Evolutionary conservation across 2,888 invertebrate genomes (phyloP).

Genomic region (Xiphydria camelus): DNA sequence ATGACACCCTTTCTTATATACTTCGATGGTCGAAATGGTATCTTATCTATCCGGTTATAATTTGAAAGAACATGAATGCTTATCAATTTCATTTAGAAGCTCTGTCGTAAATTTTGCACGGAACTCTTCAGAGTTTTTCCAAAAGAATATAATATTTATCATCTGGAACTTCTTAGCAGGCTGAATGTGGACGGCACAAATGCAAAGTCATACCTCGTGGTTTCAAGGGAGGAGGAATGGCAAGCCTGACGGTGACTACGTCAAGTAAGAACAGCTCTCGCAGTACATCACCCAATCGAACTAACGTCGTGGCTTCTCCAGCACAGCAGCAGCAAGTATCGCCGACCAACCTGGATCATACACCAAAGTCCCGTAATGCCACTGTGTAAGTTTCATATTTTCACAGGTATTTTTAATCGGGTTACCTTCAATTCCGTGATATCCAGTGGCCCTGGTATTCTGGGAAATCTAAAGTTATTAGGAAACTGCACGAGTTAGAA

Average conservation of each 20-base stretch:
- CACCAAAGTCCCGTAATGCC: conserved; percentile 51
- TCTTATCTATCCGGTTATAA: too few species aligned
- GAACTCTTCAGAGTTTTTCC: neutral
- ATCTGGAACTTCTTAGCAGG: neutral
- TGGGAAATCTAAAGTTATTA: too few species aligned
- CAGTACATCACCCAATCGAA: conserved; percentile 52
- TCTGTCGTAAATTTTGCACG: too few species aligned
- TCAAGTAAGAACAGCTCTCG: conserved; percentile 54
- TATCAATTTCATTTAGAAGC: too few species aligned
- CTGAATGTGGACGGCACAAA: neutral
- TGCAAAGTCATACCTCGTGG: conserved; percentile 9
- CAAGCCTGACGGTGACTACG: conserved; percentile 51
- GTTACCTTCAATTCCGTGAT: too few species aligned
- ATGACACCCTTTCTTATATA: too few species aligned
- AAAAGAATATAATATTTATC: neutral
- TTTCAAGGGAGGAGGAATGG: conserved; percentile 46
- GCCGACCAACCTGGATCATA: conserved; percentile 42
- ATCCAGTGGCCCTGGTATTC: too few species aligned
- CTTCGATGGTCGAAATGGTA: too few species aligned
- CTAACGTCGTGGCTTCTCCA: conserved; percentile 35
- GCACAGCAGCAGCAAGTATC: conserved; percentile 35
- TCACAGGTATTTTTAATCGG: too few species aligned
- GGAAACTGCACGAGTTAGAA: too few species aligned
- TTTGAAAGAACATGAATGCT: too few species aligned
- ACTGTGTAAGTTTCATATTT: conserved; percentile 40